These are phyloP conservation scores for Pterocles gutturalis DNA, from an alignment of 2,113 vertebrate genomes.

Conservation along the genomic window DNA sequence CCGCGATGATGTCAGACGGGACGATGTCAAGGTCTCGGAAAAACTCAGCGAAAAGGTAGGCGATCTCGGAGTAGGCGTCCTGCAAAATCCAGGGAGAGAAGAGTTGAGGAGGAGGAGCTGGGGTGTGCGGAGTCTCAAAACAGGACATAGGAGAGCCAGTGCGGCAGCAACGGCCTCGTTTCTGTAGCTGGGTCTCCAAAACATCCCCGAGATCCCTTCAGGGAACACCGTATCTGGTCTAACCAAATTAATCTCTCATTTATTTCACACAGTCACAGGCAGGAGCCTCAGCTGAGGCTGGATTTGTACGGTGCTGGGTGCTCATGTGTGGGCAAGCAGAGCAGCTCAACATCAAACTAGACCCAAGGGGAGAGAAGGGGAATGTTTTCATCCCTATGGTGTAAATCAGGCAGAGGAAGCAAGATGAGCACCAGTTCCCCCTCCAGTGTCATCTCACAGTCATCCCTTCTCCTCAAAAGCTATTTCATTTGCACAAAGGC, in stretches of 20 bases:
- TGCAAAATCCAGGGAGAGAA: slow-evolving; percentile 51
- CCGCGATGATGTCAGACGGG: slow-evolving; percentile 97
- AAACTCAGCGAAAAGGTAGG: slow-evolving; percentile 97
- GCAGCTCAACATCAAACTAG: not conserved
- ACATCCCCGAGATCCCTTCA: not conserved
- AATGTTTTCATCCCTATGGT: not conserved
- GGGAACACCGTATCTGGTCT: not conserved
- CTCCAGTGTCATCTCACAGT: not conserved
- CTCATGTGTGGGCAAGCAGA: not conserved
- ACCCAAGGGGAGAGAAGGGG: not conserved
- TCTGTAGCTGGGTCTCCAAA: not conserved
- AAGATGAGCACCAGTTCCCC: not conserved
- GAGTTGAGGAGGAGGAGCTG: not conserved
- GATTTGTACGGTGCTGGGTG: not conserved
- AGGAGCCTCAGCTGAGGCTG: not conserved
- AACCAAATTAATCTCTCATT: not conserved
- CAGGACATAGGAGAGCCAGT: not conserved
- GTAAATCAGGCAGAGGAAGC: not conserved
- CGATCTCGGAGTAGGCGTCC: slow-evolving; percentile 99
- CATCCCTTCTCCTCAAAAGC: not conserved
- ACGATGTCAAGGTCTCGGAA: slow-evolving; percentile 99
- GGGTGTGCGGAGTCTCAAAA: not conserved
- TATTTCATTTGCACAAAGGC: not conserved
- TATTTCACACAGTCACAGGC: not conserved
- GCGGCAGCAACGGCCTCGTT: not conserved